These are phyloP conservation scores for Threskiornis aethiopicus DNA, from an alignment of 2,797 vertebrate genomes.

Conservation along the genomic window DNA sequence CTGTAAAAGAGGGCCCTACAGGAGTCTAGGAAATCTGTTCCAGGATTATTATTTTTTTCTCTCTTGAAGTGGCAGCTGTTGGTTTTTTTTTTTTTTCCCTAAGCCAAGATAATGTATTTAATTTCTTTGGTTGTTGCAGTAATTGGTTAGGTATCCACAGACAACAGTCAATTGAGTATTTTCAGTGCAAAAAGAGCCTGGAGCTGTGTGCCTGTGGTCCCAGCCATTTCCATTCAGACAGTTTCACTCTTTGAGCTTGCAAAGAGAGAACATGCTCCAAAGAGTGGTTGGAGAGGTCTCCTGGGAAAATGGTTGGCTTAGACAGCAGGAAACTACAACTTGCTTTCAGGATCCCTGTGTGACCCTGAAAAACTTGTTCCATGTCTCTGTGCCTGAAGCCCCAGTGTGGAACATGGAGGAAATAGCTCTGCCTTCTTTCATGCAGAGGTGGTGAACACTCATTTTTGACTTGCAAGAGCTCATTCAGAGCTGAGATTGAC, in stretches of 20 bases:
- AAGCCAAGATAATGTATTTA: not conserved
- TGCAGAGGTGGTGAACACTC: not conserved
- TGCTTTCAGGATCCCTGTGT: not conserved
- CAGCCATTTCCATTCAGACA: not conserved
- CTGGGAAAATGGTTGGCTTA: not conserved
- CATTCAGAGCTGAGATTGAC: not conserved
- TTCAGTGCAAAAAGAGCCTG: not conserved
- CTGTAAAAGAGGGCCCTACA: not conserved
- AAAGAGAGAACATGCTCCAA: not conserved
- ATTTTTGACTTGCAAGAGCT: not conserved
- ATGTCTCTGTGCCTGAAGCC: not conserved
- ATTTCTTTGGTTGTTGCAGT: not conserved
- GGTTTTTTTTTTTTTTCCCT: not conserved
- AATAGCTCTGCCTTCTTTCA: not conserved
- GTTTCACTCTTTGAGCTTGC: not conserved
- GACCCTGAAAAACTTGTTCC: not conserved
- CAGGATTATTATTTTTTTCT: not conserved
- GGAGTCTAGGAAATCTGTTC: conserved; percentile 7
- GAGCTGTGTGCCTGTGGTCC: not conserved
- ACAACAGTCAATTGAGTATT: not conserved
- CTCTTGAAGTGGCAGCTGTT: not conserved
- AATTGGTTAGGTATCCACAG: not conserved
- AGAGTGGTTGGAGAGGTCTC: not conserved
- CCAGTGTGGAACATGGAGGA: not conserved
- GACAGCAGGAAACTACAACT: not conserved